Evolutionary conservation across 2,888 invertebrate species (phyloP).

Genomic region (Euzophera pinguis): DNA sequence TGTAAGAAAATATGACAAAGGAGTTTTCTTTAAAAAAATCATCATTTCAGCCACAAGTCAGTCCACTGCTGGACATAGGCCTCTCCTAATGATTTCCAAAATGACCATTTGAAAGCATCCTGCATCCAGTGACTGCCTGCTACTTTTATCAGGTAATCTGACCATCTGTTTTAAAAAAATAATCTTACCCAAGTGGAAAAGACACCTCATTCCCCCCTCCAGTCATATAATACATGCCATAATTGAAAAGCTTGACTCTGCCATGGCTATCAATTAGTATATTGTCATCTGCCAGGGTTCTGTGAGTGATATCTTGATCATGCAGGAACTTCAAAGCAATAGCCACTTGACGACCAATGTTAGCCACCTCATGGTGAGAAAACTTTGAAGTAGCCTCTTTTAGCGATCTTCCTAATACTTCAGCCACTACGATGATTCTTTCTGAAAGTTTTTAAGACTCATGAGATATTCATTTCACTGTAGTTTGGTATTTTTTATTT

Average conservation of each 20-base stretch:
- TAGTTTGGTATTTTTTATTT: no score
- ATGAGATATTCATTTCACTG: no score
- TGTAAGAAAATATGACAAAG: no score
- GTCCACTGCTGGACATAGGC: no score
- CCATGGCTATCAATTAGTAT: constrained; percentile 86
- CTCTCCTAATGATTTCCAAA: no score
- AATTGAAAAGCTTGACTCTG: constrained; percentile 92
- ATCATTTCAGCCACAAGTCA: no score
- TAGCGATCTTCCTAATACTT: constrained; percentile 85
- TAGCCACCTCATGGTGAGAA: constrained; percentile 73
- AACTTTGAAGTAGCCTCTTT: constrained; percentile 71
- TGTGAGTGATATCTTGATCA: constrained; percentile 85
- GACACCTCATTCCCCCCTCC: constrained; percentile 91
- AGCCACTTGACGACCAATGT: constrained; percentile 86
- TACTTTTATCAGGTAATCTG: no score
- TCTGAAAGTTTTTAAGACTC: constrained; percentile 69
- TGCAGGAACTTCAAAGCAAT: constrained; percentile 87
- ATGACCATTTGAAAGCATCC: no score
- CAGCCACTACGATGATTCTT: constrained; percentile 90
- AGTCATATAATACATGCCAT: constrained; percentile 96
- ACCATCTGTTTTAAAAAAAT: no score
- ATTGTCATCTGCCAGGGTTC: constrained; percentile 90
- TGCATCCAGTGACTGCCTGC: no score
- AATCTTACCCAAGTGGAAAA: constrained; percentile 92
- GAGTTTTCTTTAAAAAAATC: no score